A percentile compares a stretch with the other conserved stretches of the same genome.
Conservation (phyloP, 2,888 invertebrate genomes). For the Apotomis capreana region DNA sequence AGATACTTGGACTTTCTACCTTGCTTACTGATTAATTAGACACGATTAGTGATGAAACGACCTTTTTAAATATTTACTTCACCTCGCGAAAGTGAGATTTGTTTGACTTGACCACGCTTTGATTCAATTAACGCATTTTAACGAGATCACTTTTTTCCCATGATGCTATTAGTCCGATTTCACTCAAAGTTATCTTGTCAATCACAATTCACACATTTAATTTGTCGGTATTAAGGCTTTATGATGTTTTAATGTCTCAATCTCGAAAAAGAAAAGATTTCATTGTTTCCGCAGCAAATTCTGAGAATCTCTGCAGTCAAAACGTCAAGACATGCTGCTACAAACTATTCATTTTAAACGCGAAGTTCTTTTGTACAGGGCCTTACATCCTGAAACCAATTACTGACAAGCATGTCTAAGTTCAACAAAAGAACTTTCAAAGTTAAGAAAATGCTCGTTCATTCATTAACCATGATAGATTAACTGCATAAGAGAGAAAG, state of each 20-base stretch:
- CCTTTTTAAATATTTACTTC: conserved; percentile 59
- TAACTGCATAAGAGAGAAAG: conserved; percentile 71
- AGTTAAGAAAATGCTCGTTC: conserved; percentile 60
- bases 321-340: conserved; percentile 32
- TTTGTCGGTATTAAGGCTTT: conserved; percentile 1
- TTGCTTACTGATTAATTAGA: conserved; percentile 80
- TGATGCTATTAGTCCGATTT: conserved; percentile 33
- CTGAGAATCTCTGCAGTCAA: conserved; percentile 30
- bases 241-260: conserved; percentile 23
- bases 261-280: conserved; percentile 28
- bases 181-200: conserved; percentile 28
- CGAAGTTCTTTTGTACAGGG: conserved; percentile 40
- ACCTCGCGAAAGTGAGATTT: conserved; percentile 60
- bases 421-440: conserved; percentile 59
- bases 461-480: conserved; percentile 68
- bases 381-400: conserved; percentile 54
- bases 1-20: conserved; percentile 73
- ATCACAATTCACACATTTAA: conserved; percentile 37
- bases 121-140: conserved; percentile 46
- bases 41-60: conserved; percentile 71
- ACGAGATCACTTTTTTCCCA: conserved; percentile 33
- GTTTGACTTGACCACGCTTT: conserved; percentile 51
- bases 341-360: conserved; percentile 39
- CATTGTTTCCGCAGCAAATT: conserved; percentile 10
- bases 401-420: conserved; percentile 53